Percentiles rank a stretch among this genome's conserved stretches.
Conservation (phyloP, 2,113 vertebrate species). For the Crotalus tigris region DNA sequence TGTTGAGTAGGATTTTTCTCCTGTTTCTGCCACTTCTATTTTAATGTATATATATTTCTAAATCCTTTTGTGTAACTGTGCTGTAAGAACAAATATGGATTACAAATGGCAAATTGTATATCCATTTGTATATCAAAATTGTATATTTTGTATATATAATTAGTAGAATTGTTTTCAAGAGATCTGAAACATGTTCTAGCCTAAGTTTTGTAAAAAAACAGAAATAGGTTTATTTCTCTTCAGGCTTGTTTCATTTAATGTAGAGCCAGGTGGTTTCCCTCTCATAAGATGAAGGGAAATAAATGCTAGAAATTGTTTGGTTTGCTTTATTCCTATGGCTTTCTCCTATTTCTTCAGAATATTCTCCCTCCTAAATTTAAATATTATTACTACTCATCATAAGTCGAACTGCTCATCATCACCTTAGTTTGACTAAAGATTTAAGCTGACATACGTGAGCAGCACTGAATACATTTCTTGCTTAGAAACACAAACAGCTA, state of each 20-base stretch:
- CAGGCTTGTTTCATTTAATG: slow-evolving; percentile 1
- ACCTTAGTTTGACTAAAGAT: slow-evolving; percentile 90
- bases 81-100: not conserved
- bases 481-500: slow-evolving; percentile 91
- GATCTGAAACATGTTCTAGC: not conserved
- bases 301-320: slow-evolving; percentile 30
- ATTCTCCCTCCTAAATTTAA: slow-evolving; percentile 63
- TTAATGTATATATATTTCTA: not conserved
- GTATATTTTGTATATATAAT: not conserved
- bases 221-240: slow-evolving; percentile 22
- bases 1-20: not conserved
- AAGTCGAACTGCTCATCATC: slow-evolving; percentile 83
- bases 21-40: not conserved
- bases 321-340: slow-evolving; percentile 11
- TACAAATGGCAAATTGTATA: not conserved
- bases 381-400: slow-evolving; percentile 67
- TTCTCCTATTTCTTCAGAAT: slow-evolving; percentile 36
- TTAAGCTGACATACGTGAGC: slow-evolving; percentile 89
- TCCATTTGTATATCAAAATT: not conserved
- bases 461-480: slow-evolving; percentile 80
- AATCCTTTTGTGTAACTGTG: not conserved
- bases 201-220: slow-evolving; percentile 5
- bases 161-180: not conserved
- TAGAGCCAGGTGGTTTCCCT: not conserved
- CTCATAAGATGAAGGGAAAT: slow-evolving; percentile 36